A percentile compares a stretch with the other conserved stretches of the same genome.
Conservation (phyloP, 2,888 invertebrate genomes). For the Stomorhina lunata region DNA sequence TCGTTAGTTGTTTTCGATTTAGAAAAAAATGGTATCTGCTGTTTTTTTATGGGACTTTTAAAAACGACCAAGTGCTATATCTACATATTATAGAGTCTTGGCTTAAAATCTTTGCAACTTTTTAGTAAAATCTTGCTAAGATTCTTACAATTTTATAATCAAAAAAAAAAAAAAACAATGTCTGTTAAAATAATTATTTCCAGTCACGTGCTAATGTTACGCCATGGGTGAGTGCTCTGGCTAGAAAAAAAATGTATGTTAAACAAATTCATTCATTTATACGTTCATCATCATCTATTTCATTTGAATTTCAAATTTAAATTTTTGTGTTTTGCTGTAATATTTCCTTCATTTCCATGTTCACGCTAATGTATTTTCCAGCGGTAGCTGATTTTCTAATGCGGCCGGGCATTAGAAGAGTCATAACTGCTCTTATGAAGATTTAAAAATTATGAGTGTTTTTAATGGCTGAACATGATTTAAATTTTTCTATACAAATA, state of each 20-base stretch:
- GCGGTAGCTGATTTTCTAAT: not conserved
- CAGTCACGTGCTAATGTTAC: conserved; percentile 13
- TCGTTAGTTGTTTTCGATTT: too few relatives aligned
- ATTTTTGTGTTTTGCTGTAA: conserved; percentile 18
- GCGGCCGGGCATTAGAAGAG: conserved; percentile 4
- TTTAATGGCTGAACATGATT: conserved; percentile 12
- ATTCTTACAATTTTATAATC: too few relatives aligned
- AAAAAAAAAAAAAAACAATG: too few relatives aligned
- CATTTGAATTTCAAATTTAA: conserved; percentile 35
- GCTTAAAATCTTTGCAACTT: too few relatives aligned
- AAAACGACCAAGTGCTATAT: too few relatives aligned
- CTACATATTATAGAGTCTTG: not conserved
- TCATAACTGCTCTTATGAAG: conserved; percentile 1
- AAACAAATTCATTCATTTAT: not conserved
- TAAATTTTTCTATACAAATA: conserved; percentile 6
- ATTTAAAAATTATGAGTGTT: conserved; percentile 10
- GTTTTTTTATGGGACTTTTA: too few relatives aligned
- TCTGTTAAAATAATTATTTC: too few relatives aligned
- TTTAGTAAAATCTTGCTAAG: not conserved
- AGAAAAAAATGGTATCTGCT: too few relatives aligned
- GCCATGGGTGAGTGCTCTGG: not conserved
- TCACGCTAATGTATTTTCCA: not conserved
- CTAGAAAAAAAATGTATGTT: not conserved
- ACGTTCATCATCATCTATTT: too few relatives aligned
- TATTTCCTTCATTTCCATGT: not conserved